Evolutionary conservation across 2,888 invertebrate genomes (phyloP).

Genomic region (Apomyelois bistriatella): DNA sequence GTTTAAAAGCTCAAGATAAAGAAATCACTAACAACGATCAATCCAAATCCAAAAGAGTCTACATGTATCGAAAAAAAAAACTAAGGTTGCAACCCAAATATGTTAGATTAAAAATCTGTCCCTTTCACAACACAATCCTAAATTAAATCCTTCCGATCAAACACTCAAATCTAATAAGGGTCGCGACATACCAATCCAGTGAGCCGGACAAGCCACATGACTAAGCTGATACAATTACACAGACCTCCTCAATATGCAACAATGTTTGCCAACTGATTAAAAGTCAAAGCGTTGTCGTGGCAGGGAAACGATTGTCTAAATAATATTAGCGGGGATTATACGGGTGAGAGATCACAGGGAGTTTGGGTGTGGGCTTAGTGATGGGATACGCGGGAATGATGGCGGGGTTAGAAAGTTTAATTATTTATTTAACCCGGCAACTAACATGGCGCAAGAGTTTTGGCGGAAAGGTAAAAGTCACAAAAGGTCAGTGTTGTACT

Average conservation of each 20-base stretch:
- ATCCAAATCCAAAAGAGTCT: too few relatives aligned
- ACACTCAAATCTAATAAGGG: slow-evolving; percentile 14
- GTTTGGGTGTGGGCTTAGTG: slow-evolving; percentile 17
- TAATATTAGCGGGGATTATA: slow-evolving; percentile 70
- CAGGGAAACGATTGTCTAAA: slow-evolving; percentile 65
- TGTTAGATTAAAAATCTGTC: too few relatives aligned
- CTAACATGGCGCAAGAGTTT: too few relatives aligned
- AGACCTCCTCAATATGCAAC: slow-evolving; percentile 73
- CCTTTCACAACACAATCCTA: not conserved
- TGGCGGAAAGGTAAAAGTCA: too few relatives aligned
- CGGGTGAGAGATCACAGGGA: slow-evolving; percentile 66
- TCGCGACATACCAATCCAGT: slow-evolving; percentile 55
- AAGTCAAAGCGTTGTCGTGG: slow-evolving; percentile 69
- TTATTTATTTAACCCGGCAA: not conserved
- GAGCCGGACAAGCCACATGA: slow-evolving; percentile 42
- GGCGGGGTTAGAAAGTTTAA: not conserved
- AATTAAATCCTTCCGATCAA: not conserved
- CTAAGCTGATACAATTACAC: slow-evolving; percentile 71
- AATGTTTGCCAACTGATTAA: slow-evolving; percentile 76
- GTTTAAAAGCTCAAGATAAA: too few relatives aligned
- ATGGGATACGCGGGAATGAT: slow-evolving; percentile 19
- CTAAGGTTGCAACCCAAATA: too few relatives aligned
- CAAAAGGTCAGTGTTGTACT: too few relatives aligned
- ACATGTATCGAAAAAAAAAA: too few relatives aligned
- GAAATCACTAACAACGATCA: too few relatives aligned